phyloP scores from a whole-genome alignment of 64 coral and sea anemone genomes.

The Catalaphyllia jardinei region DNA sequence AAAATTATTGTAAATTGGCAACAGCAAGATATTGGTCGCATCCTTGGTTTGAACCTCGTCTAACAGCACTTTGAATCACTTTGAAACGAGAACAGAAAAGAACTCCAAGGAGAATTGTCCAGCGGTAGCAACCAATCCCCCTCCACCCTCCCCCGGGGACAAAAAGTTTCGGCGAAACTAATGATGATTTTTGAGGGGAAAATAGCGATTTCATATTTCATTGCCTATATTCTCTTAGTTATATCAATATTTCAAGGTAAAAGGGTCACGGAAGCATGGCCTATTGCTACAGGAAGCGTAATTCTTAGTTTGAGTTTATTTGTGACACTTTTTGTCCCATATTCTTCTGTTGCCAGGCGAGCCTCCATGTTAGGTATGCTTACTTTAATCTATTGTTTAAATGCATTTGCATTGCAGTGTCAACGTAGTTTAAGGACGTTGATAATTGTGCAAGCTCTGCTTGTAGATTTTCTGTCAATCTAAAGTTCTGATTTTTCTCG shows the following conservation, averaged over 20 bases:
- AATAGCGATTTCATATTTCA: constrained; percentile 35
- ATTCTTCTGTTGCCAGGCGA: constrained; percentile 66
- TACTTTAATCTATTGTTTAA: not conserved
- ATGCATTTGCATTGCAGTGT: not conserved
- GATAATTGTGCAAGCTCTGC: too few species aligned
- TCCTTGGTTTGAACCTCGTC: too few species aligned
- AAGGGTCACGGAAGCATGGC: not conserved
- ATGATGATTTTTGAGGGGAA: constrained; percentile 53
- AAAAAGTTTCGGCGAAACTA: not conserved
- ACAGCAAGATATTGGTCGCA: too few species aligned
- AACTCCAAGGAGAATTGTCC: too few species aligned
- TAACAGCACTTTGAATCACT: too few species aligned
- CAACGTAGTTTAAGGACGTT: not conserved
- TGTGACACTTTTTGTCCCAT: constrained; percentile 54
- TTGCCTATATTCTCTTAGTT: constrained; percentile 54
- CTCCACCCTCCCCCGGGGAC: not conserved
- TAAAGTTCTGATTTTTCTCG: too few species aligned
- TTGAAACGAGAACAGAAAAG: too few species aligned
- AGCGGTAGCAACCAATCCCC: not conserved
- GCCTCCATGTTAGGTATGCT: constrained; percentile 32
- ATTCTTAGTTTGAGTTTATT: constrained; percentile 37
- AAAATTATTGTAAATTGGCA: too few species aligned
- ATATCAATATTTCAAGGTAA: constrained; percentile 43
- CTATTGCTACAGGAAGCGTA: constrained; percentile 15
- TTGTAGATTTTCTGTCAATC: too few species aligned